Evolutionary conservation across 2,797 vertebrate species (phyloP), one percentile per base, ranked within the genome.

Genomic region (Carcharodon carcharias): DNA sequence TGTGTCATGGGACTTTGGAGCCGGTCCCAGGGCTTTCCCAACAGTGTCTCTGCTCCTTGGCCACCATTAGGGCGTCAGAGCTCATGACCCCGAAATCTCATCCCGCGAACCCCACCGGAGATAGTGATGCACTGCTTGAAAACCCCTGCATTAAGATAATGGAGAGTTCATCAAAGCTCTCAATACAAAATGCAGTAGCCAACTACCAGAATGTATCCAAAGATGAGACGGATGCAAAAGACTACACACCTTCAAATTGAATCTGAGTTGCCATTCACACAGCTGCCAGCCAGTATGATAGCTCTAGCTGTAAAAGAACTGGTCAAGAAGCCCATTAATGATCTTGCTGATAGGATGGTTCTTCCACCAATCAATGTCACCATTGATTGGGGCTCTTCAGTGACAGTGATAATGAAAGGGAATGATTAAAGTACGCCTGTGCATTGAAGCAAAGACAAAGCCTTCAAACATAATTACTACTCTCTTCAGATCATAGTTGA

Each of bases 381-480:
- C n/a, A 45, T 21, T 93, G 91, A 93, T 93, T 65, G 63, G 91
- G n/a, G 63, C 63, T 65, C 63, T 93, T 93, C n/a, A 45, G 31
- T 93, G n/a, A 67, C 40, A 63, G 61, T 93, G 63, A 93, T 93
- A 93, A 93, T 67, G 61, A 40, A 93, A 93, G 91, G 63, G 63
- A 67, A 93, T 93, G 61, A 93, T 93, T 93, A 93, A 93, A 93
- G 91, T 93, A 67, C 0, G n/a, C 61, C 91, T 67, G 91, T 91
- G 91, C 91, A 93, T 12, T 93, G 91, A 67, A 40, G 61, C 63
- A 45, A 93, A 67, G 91, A 67, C 63, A 67, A 67, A 93, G 91
- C 91, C 91, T 93, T 93, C 91, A 93, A 65, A 67, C 91, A 67
- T 65, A 93, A 93, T 93, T 93, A 93, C 91, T 67, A 12, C 21